Conservation (phyloP, 2,888 invertebrate genomes). For the Bugulina stolonifera region DNA sequence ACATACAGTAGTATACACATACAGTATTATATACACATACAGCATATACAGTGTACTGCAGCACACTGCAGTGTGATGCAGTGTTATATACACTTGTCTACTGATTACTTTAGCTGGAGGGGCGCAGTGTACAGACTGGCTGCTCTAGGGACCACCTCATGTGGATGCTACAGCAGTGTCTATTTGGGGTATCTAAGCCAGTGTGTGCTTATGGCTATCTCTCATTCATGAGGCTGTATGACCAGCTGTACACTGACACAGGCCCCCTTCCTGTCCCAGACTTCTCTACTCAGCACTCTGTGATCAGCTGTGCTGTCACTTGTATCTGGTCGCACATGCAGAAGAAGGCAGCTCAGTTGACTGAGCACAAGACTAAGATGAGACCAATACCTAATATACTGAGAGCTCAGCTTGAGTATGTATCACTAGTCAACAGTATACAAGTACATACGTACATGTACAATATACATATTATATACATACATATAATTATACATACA, state of each 20-base stretch:
- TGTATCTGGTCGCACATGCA: slow-evolving; percentile 85
- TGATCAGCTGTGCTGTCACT: slow-evolving; percentile 85
- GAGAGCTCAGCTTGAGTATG: neutral
- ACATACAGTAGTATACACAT: too few species aligned
- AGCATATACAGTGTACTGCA: too few species aligned
- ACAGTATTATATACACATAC: too few species aligned
- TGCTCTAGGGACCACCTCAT: slow-evolving; percentile 80
- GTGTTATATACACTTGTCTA: too few species aligned
- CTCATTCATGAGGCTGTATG: slow-evolving; percentile 83
- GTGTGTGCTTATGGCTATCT: slow-evolving; percentile 57
- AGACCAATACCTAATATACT: slow-evolving; percentile 25
- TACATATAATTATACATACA: too few species aligned
- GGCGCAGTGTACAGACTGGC: slow-evolving; percentile 73
- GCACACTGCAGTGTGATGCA: too few species aligned
- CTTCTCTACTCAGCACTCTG: slow-evolving; percentile 75
- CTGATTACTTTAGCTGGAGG: slow-evolving; percentile 68
- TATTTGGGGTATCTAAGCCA: slow-evolving; percentile 64
- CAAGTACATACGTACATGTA: too few species aligned
- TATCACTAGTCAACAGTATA: too few species aligned
- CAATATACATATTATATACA: too few species aligned
- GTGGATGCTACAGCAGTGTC: slow-evolving; percentile 95
- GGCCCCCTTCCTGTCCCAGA: slow-evolving; percentile 85
- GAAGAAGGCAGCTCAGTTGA: neutral
- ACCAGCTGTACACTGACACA: slow-evolving; percentile 81
- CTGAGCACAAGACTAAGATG: slow-evolving; percentile 26